Evolutionary conservation across 2,797 vertebrate species (phyloP), one percentile per base, ranked within the genome.

Genomic region (Gallinago stenura): DNA sequence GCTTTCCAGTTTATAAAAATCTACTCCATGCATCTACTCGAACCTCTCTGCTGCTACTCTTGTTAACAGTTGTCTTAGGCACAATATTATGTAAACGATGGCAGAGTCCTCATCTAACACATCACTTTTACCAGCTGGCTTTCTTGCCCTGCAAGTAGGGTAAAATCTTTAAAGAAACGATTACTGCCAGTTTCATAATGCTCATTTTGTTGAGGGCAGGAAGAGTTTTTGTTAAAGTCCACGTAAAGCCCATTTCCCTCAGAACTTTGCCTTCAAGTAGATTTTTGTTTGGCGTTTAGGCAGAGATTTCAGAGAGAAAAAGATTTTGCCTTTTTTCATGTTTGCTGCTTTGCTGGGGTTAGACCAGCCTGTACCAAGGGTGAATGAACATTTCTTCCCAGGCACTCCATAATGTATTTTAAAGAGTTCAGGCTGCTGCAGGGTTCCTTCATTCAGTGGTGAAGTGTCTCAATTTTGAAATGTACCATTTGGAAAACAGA

Each of bases 351-450:
- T 89, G 62, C 51, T 81, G 30, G 25, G 22, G 43, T 82, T 78
- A 91, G 50, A 54, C 37, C 33, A 83, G 7, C 19, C 87, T 92
- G 66, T 20, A 87, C 41, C 54, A 88, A 73, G 54, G 88, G 93
- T 43, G 70, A 89, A 79, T n/a, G 35, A 96, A 41, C 53, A 31
- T 94, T 91, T 90, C 62, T 93, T 51, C 39, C 31, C 33, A 82
- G 62, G 70, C 48, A 79, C 30, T 9, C 69, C 35, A 12, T 46
- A 76, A 58, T 2, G 2, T 75, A 48, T 84, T 81, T 90, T 45
- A 66, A 93, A 80, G 30, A 61, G 12, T 60, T 81, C 62, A 86
- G 76, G 15, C 41, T 95, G 81, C 73, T 69, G 30, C 72, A 58
- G 43, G 16, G 48, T 80, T 88, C 33, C 33, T 69, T 93, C 4